Percentiles rank a stretch among this genome's conserved stretches.
Conservation (phyloP, 30 jellyfish, hydroid and myxozoan genomes). For the Hydractinia echinata region DNA sequence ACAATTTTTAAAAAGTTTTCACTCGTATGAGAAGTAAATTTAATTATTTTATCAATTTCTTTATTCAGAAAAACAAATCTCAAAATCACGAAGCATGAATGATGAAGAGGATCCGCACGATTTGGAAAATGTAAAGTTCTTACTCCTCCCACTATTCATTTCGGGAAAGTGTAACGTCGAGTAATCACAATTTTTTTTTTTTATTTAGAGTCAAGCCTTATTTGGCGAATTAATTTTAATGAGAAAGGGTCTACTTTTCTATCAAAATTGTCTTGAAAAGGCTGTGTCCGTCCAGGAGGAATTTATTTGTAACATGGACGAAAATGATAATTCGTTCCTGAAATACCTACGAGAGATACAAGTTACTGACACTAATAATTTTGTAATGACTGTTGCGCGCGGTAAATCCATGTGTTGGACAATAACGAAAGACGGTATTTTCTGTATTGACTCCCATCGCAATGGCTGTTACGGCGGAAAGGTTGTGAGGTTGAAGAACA, state of each 20-base stretch:
- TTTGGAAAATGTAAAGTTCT: background rate
- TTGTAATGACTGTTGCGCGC: background rate
- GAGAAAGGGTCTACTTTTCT: background rate
- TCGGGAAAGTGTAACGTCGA: background rate
- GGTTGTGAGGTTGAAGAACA: background rate
- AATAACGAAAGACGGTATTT: background rate
- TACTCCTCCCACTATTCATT: background rate
- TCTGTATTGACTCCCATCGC: background rate
- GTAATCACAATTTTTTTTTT: background rate
- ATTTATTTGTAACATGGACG: background rate
- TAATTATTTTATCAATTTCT: background rate
- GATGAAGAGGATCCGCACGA: background rate
- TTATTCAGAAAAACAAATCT: background rate
- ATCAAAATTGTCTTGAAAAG: background rate
- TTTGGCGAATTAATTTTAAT: background rate
- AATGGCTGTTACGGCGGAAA: conserved; percentile 5
- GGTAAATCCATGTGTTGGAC: conserved; percentile 6
- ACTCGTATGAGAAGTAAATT: background rate
- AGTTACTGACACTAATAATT: background rate
- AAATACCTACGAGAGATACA: conserved; percentile 1
- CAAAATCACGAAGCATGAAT: background rate
- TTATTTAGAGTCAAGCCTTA: background rate
- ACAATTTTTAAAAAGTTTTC: no score
- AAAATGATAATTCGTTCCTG: background rate
- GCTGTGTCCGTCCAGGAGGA: background rate